These are phyloP conservation scores for Trichonephila inaurata DNA, from an alignment of 1,140 invertebrate genomes.

Conservation along the genomic window DNA sequence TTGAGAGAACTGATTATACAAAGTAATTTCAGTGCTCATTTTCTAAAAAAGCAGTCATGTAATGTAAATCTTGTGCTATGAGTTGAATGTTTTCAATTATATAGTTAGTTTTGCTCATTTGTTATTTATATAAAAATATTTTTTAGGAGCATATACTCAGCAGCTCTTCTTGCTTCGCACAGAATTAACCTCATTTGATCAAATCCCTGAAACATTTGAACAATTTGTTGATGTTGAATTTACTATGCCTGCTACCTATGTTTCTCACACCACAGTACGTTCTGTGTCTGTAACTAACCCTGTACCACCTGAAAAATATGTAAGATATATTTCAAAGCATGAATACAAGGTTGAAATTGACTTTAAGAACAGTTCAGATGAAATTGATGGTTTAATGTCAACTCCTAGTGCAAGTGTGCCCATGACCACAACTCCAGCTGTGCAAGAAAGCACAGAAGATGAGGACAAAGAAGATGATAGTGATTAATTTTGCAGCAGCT, in stretches of 20 bases:
- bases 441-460: slow-evolving; percentile 73
- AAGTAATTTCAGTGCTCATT: too few relatives aligned
- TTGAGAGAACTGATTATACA: too few relatives aligned
- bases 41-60: too few relatives aligned
- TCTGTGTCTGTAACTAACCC: slow-evolving; percentile 92
- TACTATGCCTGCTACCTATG: slow-evolving; percentile 98
- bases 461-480: slow-evolving; percentile 76
- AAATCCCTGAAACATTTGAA: slow-evolving; percentile 95
- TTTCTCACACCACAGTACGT: slow-evolving; percentile 96
- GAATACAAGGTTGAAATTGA: slow-evolving; percentile 87
- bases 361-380: slow-evolving; percentile 75
- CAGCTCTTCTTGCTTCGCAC: slow-evolving; percentile 96
- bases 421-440: slow-evolving; percentile 61
- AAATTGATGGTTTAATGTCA: slow-evolving; percentile 69
- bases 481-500: slow-evolving; percentile 64
- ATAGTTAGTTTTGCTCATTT: neutral
- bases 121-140: slow-evolving; percentile 10
- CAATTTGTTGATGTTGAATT: slow-evolving; percentile 96
- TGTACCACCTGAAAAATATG: slow-evolving; percentile 99
- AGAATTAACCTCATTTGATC: slow-evolving; percentile 97
- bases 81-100: too few relatives aligned
- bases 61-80: too few relatives aligned
- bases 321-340: slow-evolving; percentile 97
- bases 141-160: slow-evolving; percentile 95
- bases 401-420: slow-evolving; percentile 52